Percentiles rank a stretch among this genome's conserved stretches.
phyloP scores from a whole-genome alignment of 1,140 invertebrate genomes.

The Drosophila eugracilis region DNA sequence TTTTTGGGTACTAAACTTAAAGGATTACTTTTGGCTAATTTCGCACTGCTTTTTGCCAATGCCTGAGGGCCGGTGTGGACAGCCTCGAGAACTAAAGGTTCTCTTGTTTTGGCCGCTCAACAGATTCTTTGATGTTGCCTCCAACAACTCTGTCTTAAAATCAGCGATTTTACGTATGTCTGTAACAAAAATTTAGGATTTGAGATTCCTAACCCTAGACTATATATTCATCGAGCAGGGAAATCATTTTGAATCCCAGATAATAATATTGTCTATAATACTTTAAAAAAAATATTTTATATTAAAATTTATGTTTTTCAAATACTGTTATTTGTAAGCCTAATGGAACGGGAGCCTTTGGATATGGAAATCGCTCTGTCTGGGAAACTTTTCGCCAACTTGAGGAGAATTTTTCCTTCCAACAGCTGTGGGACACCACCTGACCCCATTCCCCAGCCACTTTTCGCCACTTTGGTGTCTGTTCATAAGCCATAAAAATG shows the following conservation, averaged over 20 bases:
- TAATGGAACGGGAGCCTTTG: too few species aligned
- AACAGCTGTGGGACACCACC: slow-evolving; percentile 32
- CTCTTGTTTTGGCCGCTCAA: slow-evolving; percentile 34
- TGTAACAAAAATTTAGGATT: neutral
- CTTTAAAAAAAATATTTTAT: too few species aligned
- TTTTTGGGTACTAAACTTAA: slow-evolving; percentile 77
- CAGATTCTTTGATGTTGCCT: slow-evolving; percentile 43
- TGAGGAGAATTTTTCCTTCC: slow-evolving; percentile 8
- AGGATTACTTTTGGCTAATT: slow-evolving; percentile 83
- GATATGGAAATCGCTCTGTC: slow-evolving; percentile 23
- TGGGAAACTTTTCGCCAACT: slow-evolving; percentile 31
- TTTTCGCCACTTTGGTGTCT: slow-evolving; percentile 35
- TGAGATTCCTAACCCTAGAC: too few species aligned
- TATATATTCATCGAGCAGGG: too few species aligned
- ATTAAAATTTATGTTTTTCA: neutral
- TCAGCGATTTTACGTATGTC: slow-evolving; percentile 14
- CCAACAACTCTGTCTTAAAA: neutral
- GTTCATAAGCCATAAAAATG: slow-evolving; percentile 70
- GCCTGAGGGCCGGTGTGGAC: slow-evolving; percentile 3
- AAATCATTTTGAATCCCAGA: too few species aligned
- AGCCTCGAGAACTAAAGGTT: slow-evolving; percentile 15
- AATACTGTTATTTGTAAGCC: too few species aligned
- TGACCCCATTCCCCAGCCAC: neutral
- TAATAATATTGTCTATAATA: too few species aligned
- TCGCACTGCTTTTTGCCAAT: slow-evolving; percentile 52